Evolutionary conservation across 1,140 invertebrate genomes (phyloP), one percentile per base, ranked within the genome.

Genomic region (Drosophila pseudoananassae): DNA sequence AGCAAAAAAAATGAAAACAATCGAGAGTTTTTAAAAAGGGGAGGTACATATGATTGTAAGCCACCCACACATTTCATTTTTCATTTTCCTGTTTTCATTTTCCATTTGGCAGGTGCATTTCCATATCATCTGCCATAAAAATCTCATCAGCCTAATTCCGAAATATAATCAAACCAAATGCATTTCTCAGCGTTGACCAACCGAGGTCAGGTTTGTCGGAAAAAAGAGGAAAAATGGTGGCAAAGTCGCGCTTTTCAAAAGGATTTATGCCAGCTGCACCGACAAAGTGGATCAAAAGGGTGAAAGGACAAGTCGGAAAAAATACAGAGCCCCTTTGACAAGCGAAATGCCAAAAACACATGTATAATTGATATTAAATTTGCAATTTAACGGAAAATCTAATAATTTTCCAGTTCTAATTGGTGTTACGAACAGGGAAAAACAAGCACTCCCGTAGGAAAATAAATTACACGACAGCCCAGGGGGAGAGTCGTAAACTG

Each of bases 131-230:
- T 58, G 53, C 40, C 72, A 75, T 65, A 56, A 64, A 76, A 68
- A 76, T 76, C 51, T 68, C 63, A 76, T 76, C 71, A 76, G 71
- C 71, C 71, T 75, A 75, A 75, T 75, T 75, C 74, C 61, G 45
- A 78, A 88, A 87, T 65, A 78, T 87, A 87, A 87, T 87, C 82
- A 87, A 88, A 68, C 47, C 64, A 70, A 84, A 85, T 84, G 80
- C 51, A 80, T 76, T 64, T 40, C 57, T 47, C 43, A 27, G 40
- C 53, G 36, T 9, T 56, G 54, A 56, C 54, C 73, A 51, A 59
- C 58, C 49, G 73, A 82, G 74, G 73, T 78, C 78, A 82, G 74
- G 53, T 54, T 47, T 49, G n/a, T 25, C 3, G 10, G 3, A 14
- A 25, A 33, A 20, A 60, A 45, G 43, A 33, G 7, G 36, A 36